Evolutionary conservation across 1,140 invertebrate species (phyloP).

Genomic region (Periplaneta americana): DNA sequence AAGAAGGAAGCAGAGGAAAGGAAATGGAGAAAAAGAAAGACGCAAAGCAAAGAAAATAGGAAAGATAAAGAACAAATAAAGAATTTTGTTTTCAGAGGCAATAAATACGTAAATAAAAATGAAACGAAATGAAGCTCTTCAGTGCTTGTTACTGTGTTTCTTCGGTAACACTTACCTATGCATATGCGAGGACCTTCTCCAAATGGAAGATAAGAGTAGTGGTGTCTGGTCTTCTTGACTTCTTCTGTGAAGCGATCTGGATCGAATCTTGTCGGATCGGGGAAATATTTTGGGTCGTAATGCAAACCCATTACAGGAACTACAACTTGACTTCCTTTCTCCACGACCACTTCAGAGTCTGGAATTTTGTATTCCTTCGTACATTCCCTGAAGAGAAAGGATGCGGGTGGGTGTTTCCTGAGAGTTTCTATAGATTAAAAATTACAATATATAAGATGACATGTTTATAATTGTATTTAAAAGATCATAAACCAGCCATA

Average conservation of each 20-base stretch:
- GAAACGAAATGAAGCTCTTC: too few species aligned
- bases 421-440: conserved; percentile 35
- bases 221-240: conserved; percentile 42
- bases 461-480: too few species aligned
- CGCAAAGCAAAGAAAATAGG: too few species aligned
- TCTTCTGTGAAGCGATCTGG: conserved; percentile 36
- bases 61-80: too few species aligned
- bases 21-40: too few species aligned
- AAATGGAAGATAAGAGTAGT: conserved; percentile 40
- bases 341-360: conserved; percentile 32
- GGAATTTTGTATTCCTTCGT: conserved; percentile 40
- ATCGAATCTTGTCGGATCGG: conserved; percentile 34
- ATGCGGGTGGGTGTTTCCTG: conserved; percentile 38
- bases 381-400: conserved; percentile 38
- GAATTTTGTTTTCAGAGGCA: too few species aligned
- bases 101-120: too few species aligned
- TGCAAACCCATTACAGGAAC: conserved; percentile 41
- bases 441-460: too few species aligned
- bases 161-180: conserved; percentile 47
- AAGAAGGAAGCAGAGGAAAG: too few species aligned
- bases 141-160: too few species aligned
- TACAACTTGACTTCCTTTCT: conserved; percentile 32
- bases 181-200: conserved; percentile 46
- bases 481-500: too few species aligned
- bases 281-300: conserved; percentile 31